phyloP scores from a whole-genome alignment of 2,797 vertebrate genomes.

The Emydoidea blandingii region DNA sequence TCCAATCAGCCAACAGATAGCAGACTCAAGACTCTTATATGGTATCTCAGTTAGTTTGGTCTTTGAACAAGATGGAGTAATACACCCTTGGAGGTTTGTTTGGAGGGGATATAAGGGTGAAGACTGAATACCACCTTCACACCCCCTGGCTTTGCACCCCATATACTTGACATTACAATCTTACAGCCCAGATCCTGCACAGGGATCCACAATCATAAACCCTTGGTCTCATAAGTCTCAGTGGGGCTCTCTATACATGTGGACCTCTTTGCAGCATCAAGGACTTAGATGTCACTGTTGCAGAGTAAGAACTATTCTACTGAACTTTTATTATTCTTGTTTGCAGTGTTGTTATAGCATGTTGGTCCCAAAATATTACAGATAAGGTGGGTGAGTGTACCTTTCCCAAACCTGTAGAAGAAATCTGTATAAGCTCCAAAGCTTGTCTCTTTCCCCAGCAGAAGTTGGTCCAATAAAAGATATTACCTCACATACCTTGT shows the following conservation, averaged over 20 bases:
- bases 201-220: background rate
- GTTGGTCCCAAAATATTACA: background rate
- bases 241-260: background rate
- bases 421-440: background rate
- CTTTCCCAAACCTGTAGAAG: background rate
- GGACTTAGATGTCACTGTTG: background rate
- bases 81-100: background rate
- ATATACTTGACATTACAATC: background rate
- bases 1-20: background rate
- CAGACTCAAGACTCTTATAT: background rate
- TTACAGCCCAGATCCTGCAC: background rate
- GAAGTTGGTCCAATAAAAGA: background rate
- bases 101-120: background rate
- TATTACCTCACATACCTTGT: background rate
- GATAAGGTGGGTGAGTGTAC: background rate
- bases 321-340: background rate
- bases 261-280: background rate
- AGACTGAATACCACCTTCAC: background rate
- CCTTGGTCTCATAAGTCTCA: background rate
- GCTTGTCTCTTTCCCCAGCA: background rate
- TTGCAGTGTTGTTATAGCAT: background rate
- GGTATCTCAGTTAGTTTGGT: background rate
- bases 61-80: background rate
- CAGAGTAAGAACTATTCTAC: background rate
- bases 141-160: background rate